Evolutionary conservation across 2,888 invertebrate species (phyloP), one percentile per base, ranked within the genome.

Genomic region (Clistopyga incitator): DNA sequence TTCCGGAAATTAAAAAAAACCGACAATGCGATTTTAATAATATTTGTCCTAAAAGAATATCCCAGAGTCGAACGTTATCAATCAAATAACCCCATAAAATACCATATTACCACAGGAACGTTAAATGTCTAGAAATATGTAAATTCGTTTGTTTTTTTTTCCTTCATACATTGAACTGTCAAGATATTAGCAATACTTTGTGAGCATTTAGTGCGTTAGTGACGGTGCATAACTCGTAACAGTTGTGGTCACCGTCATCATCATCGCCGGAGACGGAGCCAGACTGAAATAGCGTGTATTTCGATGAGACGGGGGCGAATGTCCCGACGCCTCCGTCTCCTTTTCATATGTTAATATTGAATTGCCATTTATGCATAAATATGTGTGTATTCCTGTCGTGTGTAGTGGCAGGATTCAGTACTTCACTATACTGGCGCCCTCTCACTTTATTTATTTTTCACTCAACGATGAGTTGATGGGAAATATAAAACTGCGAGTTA

Each of bases 301-400:
- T 11, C 20, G 45, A 13, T n/a, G 50, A 3, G 59, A 64, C 50
- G 76, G 64, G 64, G 45, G 76, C 50, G 70, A 65, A 74, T 34
- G n/a, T 72, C 42, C 56, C 23, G 72, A 84, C 81, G 81, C 84
- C 81, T 70, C 47, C 78, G 82, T 67, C 56, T 74, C 45, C 70
- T 70, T 84, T 78, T 78, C 84, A 34, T 77, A 81, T 70, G 67
- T 70, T 80, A 77, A 74, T 84, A 54, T 64, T 61, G 56, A 50
- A 11, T 52, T 29, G 50, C 42, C 34, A 20, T 56, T 25, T 29
- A 52, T 38, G 25, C 52, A 45, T 61, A 54, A 0, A 25, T 20
- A 25, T 42, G 50, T 42, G 25, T 56, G 6, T 15, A 6, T 56
- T 25, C 25, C 13, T 54, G 54, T 56, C 56, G 13, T 25, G 23